Evolutionary conservation across 1,140 invertebrate genomes (phyloP), one percentile per base, ranked within the genome.

Genomic region (Ostrea edulis): DNA sequence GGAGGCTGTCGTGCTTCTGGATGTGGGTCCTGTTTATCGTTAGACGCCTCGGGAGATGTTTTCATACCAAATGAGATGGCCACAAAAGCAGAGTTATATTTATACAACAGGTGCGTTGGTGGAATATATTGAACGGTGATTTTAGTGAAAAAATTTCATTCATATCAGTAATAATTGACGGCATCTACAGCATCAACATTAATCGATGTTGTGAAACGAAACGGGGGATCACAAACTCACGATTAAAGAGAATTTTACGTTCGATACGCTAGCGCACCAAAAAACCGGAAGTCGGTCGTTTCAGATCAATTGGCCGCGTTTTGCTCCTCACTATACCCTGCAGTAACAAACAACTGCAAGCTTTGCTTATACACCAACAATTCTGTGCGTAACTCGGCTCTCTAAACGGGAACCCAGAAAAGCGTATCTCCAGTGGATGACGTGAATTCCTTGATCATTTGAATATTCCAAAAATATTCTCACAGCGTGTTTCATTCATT

Each of bases 21-120:
- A 29, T 77, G 25, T 25, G 35, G 68, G 68, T 77, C 68, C 68
- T 11, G 68, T 29, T 44, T 77, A 77, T 77, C 68, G 29, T 77
- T 77, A 77, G 29, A 35, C 25, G 68, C 68, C 68, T 29, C 68
- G 68, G 29, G 68, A 77, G 68, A 77, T 29, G 68, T 77, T 77
- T 77, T 77, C 29, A 35, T 71, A 35, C 14, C 25, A 77, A 77
- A 77, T 29, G 68, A 77, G 68, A 22, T 77, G 29, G 22, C 9
- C 29, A 25, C 68, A 29, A 77, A 25, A 77, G 25, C 25, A 25
- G 14, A 77, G 68, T 25, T 25, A 25, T 77, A 77, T 77, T 77
- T 77, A 77, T 35, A 77, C 68, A 77, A 12, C 68, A 77, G 68
- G 68, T 29, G 68, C 68, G 68, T 77, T 77, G 68, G 68, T 77